These are phyloP conservation scores for Crocallis elinguaria DNA, from an alignment of 2,888 invertebrate species.

Conservation along the genomic window DNA sequence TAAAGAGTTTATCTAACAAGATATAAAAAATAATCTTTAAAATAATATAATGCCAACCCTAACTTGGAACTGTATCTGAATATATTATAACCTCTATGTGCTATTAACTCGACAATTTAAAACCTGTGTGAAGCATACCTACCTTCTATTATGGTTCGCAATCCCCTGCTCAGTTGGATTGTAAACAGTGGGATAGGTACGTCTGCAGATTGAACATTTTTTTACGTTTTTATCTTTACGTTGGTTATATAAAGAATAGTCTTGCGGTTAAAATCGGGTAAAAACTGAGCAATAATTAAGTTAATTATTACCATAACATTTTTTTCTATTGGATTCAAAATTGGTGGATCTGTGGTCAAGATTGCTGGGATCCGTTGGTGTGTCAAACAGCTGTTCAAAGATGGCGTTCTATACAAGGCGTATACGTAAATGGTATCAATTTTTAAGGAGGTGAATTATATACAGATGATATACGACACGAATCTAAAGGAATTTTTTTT, in stretches of 20 bases:
- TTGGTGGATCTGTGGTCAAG: no score
- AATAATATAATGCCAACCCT: slow-evolving; percentile 35
- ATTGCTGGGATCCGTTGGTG: no score
- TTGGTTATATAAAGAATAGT: neutral
- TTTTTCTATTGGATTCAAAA: no score
- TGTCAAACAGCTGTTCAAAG: no score
- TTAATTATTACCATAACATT: neutral
- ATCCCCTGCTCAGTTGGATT: slow-evolving; percentile 37
- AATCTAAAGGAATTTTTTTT: no score
- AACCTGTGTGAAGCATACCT: slow-evolving; percentile 38
- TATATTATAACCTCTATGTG: slow-evolving; percentile 49
- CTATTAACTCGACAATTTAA: slow-evolving; percentile 49
- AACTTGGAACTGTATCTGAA: slow-evolving; percentile 55
- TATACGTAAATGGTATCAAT: no score
- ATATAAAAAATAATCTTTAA: no score
- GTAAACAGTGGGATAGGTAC: slow-evolving; percentile 36
- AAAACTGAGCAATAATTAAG: neutral
- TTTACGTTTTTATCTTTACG: slow-evolving; percentile 16
- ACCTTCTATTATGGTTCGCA: slow-evolving; percentile 44
- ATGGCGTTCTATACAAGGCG: no score
- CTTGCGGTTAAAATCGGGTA: neutral
- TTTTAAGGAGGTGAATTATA: no score
- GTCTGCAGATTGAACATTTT: slow-evolving; percentile 27
- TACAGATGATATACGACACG: no score
- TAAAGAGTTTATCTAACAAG: no score